These are phyloP conservation scores for Heliconius hewitsoni DNA, from an alignment of 1,140 invertebrate genomes.

Conservation along the genomic window DNA sequence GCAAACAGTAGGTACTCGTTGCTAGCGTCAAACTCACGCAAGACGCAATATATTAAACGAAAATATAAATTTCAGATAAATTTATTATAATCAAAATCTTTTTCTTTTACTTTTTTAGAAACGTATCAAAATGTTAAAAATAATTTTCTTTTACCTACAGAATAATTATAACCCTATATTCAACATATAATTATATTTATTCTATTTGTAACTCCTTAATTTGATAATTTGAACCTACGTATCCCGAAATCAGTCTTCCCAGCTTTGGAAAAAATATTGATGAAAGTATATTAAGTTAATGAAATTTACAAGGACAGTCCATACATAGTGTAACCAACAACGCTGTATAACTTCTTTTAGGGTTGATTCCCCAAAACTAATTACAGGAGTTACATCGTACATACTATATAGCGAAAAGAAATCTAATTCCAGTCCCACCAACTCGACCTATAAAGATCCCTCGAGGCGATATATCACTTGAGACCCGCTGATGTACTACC, in stretches of 20 bases:
- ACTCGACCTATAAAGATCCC: constrained; percentile 28
- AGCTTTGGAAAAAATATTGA: no score
- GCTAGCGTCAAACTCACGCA: neutral
- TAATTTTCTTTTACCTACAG: no score
- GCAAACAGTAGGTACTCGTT: neutral
- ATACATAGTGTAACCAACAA: neutral
- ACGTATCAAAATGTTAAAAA: no score
- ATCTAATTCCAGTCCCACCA: constrained; percentile 30
- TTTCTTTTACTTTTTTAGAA: no score
- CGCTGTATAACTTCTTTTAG: neutral
- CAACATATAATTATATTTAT: no score
- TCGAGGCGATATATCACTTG: constrained; percentile 15
- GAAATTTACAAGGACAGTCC: neutral
- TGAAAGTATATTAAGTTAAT: neutral
- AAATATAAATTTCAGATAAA: neutral
- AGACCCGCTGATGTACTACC: neutral
- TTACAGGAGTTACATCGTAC: constrained; percentile 20
- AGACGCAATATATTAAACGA: neutral
- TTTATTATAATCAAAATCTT: no score
- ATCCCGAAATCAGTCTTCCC: no score
- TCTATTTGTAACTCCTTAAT: no score
- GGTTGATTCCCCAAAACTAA: constrained; percentile 22
- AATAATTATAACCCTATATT: no score
- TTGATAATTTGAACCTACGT: no score
- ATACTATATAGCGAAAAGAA: constrained; percentile 14